A percentile compares a stretch with the other conserved stretches of the same genome.
Conservation (phyloP, 2,113 vertebrate species). For the Corapipo altera region DNA sequence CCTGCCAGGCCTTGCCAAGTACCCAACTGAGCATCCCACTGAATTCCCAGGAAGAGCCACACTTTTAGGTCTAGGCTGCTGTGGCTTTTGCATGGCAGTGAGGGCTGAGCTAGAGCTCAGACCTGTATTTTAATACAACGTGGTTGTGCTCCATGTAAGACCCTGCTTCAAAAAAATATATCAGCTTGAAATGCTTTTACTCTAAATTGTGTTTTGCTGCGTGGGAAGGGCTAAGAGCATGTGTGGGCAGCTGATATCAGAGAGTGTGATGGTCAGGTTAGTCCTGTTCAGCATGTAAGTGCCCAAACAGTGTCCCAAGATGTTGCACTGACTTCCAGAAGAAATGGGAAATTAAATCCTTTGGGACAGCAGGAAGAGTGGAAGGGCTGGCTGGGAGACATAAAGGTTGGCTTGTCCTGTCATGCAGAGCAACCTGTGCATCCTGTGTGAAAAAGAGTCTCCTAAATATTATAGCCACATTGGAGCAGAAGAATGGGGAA, state of each 20-base stretch:
- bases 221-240: background rate
- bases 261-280: too few relatives aligned
- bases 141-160: background rate
- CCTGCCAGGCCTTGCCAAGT: background rate
- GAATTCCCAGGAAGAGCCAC: background rate
- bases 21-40: background rate
- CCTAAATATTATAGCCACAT: background rate
- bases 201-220: background rate
- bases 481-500: background rate
- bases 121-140: fast-evolving
- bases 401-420: background rate
- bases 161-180: fast-evolving
- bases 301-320: background rate
- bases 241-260: fast-evolving
- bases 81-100: background rate
- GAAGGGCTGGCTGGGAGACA: background rate
- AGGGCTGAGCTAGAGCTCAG: background rate
- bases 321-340: background rate
- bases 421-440: background rate
- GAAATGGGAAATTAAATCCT: background rate
- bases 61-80: background rate
- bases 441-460: background rate
- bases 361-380: background rate
- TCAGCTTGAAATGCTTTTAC: background rate
- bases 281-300: fast-evolving